Evolutionary conservation across 2,113 vertebrate genomes (phyloP), one percentile per base, ranked within the genome.

Genomic region (Ariopsis seemanni): DNA sequence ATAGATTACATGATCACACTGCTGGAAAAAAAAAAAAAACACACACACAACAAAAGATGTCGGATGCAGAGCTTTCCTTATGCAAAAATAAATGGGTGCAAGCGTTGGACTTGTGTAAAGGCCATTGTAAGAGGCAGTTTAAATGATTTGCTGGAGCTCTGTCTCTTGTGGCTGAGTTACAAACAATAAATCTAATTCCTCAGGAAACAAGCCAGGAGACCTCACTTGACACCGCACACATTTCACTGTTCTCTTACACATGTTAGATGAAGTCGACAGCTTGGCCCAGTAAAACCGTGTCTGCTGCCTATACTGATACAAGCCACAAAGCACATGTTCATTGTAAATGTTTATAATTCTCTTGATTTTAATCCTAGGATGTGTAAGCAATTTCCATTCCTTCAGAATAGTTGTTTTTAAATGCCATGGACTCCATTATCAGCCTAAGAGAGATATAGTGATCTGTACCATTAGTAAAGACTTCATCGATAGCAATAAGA

Each of bases 181-280:
- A 85, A 83, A 84, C n/a, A 34, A 83, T 89, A 87, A 89, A 91
- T 90, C 89, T 84, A 65, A 91, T 88, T 92, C 90, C 22, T 82
- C 34, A 90, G 89, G 88, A 91, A 91, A 75, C 30, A 90, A 86
- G 90, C 88, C 90, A 92, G 84, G 72, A 88, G 85, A 77, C 82
- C 30, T 18, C 30, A n/a, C 52, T 42, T 79, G 88, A 85, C 8
- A 86, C 8, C 52, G 80, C 27, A 86, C 89, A 88, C 52, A 85
- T 85, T 86, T 57, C 48, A 84, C n/a, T 83, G 85, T 89, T 84
- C 52, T 72, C 34, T 84, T 87, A 79, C 57, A 84, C 77, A 88
- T 88, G 84, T 81, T 78, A 87, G 15, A 62, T 63, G 80, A 87
- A 65, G 27, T 81, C 53, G 57, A 34, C 75, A 50, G 55, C 71